phyloP scores from a whole-genome alignment of 2,113 vertebrate species.

The Percina caprodes region DNA sequence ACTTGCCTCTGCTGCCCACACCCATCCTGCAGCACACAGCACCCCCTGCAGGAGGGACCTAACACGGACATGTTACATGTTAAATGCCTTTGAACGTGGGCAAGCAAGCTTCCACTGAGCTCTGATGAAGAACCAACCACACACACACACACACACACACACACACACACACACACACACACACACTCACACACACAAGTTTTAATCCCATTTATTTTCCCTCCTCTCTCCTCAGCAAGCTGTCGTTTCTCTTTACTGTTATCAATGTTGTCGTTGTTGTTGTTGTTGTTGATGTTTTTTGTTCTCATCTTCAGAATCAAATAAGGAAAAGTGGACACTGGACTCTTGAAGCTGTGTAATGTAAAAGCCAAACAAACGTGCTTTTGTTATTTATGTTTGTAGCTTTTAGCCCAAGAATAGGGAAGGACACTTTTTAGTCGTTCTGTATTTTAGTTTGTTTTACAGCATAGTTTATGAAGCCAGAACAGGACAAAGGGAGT shows the following conservation, averaged over 20 bases:
- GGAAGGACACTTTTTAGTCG: conserved; percentile 69
- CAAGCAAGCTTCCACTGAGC: conserved; percentile 54
- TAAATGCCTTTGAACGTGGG: conserved; percentile 40
- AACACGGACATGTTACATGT: conserved; percentile 61
- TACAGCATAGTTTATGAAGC: conserved; percentile 71
- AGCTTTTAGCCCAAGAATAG: conserved; percentile 77
- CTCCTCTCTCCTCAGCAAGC: conserved; percentile 63
- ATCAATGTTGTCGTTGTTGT: conserved; percentile 71
- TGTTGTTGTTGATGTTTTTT: conserved; percentile 50
- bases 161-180: conserved; percentile 16
- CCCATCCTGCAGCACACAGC: conserved; percentile 60
- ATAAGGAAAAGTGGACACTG: conserved; percentile 84
- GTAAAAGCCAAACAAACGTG: conserved; percentile 84
- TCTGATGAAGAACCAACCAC: conserved; percentile 48
- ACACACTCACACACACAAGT: conserved; percentile 35
- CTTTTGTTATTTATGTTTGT: conserved; percentile 85
- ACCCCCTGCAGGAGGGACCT: conserved; percentile 62
- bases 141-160: conserved; percentile 25
- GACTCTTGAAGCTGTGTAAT: conserved; percentile 83
- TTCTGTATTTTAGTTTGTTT: conserved; percentile 72
- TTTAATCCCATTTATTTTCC: conserved; percentile 51
- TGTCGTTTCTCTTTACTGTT: conserved; percentile 66
- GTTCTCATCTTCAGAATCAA: conserved; percentile 73
- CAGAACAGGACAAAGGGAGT: conserved; percentile 74
- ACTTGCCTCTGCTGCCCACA: conserved; percentile 58